These are phyloP conservation scores for Cryptoprocta ferox DNA, from an alignment of 2,797 vertebrate species.

Conservation along the genomic window DNA sequence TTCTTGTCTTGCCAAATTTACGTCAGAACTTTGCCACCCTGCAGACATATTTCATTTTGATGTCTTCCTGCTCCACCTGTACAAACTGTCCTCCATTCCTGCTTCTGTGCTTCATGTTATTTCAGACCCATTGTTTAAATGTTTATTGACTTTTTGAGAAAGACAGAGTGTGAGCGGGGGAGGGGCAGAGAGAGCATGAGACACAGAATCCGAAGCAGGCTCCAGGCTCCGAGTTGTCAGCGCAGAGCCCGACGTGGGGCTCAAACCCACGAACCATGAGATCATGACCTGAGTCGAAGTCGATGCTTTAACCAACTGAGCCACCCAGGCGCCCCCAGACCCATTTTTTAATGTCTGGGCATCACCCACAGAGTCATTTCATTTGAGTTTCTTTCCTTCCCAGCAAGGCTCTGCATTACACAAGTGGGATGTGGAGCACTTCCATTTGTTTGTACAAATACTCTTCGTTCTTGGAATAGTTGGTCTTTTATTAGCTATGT, in stretches of 20 bases:
- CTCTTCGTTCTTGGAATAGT: neutral
- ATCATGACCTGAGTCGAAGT: too few relatives aligned
- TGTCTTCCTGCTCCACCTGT: neutral
- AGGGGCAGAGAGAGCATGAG: too few relatives aligned
- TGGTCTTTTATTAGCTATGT: neutral
- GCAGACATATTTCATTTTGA: neutral
- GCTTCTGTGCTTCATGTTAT: neutral
- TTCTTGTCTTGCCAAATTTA: neutral
- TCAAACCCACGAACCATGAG: too few relatives aligned
- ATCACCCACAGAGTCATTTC: neutral
- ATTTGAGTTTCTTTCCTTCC: neutral
- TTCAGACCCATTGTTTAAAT: neutral
- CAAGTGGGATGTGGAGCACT: neutral
- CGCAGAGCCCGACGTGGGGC: too few relatives aligned
- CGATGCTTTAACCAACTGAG: too few relatives aligned
- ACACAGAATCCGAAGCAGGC: too few relatives aligned
- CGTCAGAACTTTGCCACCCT: neutral
- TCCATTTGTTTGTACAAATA: conserved; percentile 50
- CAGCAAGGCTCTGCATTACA: neutral
- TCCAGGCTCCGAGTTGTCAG: too few relatives aligned
- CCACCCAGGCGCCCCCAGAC: neutral
- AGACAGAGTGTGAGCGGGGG: too few relatives aligned
- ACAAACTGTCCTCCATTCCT: neutral
- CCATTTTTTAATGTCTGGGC: neutral
- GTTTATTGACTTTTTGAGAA: too few relatives aligned